These are phyloP conservation scores for Wiebesia pumilae DNA, from an alignment of 1,140 invertebrate species.

Conservation along the genomic window DNA sequence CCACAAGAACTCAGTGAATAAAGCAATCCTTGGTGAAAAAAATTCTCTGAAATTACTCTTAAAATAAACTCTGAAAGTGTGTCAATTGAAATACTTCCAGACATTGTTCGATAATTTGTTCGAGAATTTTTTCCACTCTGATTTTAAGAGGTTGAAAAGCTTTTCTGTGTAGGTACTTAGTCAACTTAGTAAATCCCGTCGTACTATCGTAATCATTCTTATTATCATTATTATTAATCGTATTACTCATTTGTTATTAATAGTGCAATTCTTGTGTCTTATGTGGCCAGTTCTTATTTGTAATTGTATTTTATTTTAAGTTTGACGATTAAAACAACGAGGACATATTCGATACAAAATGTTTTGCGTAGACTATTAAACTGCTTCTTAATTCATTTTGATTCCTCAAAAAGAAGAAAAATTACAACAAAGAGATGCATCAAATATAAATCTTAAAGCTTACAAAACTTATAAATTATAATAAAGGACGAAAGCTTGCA, in stretches of 20 bases:
- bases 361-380: not conserved
- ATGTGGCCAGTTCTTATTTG: too few species aligned
- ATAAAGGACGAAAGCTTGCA: not conserved
- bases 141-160: not conserved
- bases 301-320: not conserved
- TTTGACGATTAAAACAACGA: not conserved
- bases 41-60: not conserved
- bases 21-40: not conserved
- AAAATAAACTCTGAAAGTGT: not conserved
- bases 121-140: not conserved
- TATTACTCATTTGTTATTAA: not conserved
- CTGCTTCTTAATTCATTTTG: not conserved
- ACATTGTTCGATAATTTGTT: not conserved
- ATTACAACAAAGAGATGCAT: not conserved
- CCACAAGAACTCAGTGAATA: not conserved
- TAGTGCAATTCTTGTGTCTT: not conserved
- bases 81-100: not conserved
- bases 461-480: constrained; percentile 13
- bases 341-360: too few species aligned
- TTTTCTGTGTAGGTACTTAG: not conserved
- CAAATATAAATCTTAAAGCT: constrained; percentile 6
- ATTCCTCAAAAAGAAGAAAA: not conserved
- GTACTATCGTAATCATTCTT: not conserved
- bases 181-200: not conserved
- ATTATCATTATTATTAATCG: too few species aligned